A percentile compares a stretch with the other conserved stretches of the same genome.
phyloP scores from a whole-genome alignment of 2,113 vertebrate species.

The Dipodomys spectabilis region DNA sequence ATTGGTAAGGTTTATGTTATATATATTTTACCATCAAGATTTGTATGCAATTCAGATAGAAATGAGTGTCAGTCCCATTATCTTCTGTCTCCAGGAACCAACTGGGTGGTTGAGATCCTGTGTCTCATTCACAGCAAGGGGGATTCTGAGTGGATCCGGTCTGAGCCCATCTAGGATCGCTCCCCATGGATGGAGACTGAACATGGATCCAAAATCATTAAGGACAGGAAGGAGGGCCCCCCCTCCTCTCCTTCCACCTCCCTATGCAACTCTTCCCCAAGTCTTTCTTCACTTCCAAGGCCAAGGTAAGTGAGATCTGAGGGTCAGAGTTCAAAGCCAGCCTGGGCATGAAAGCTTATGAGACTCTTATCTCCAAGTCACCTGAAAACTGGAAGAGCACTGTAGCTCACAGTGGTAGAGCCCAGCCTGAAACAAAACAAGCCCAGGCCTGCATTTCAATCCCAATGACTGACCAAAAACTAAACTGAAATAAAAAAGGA shows the following conservation, averaged over 20 bases:
- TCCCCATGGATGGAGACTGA: conserved; percentile 81
- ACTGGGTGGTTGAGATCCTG: conserved; percentile 89
- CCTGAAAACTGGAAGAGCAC: too few species aligned
- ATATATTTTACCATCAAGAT: too few species aligned
- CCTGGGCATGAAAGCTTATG: too few species aligned
- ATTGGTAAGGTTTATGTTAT: too few species aligned
- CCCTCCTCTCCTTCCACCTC: conserved; percentile 84
- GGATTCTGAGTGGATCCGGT: conserved; percentile 83
- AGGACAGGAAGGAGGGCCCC: conserved; percentile 35
- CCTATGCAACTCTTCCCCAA: conserved; percentile 82
- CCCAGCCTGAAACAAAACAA: too few species aligned
- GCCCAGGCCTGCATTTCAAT: too few species aligned
- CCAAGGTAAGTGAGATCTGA: conserved; percentile 74
- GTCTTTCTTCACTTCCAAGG: conserved; percentile 81
- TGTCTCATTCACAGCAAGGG: conserved; percentile 86
- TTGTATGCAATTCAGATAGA: too few species aligned
- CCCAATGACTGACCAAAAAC: too few species aligned
- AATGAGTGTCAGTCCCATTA: neutral
- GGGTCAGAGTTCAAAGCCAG: neutral
- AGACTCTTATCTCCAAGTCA: too few species aligned
- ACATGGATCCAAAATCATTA: accelerated
- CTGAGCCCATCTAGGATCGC: conserved; percentile 85
- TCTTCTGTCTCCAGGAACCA: conserved; percentile 63
- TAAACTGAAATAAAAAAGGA: too few species aligned
- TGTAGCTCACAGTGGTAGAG: too few species aligned